Base-by-base conservation (phyloP, 1,140 invertebrate species). In the Drosophila tristis region DNA sequence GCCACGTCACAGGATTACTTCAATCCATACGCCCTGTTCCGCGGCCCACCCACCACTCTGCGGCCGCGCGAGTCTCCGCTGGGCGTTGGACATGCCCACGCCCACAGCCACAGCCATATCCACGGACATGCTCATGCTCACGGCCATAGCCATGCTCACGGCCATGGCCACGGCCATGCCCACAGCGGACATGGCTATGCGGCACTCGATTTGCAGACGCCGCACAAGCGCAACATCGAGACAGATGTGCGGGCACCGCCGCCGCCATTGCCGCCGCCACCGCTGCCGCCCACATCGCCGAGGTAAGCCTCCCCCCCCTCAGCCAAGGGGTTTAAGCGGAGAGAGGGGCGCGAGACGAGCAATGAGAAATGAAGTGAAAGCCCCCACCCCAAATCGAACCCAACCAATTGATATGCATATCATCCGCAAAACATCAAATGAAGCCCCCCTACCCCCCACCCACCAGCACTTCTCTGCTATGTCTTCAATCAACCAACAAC, bases 1-100 rank as follows among this genome's bases (percentile, higher is more conserved):
- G 80, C 91, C 50, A 86, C 91, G 25, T 91, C 91, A 74, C 90
- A 91, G 64, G 89, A 91, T 78, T 91, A 91, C 64, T 91, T 91
- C 59, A 90, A 91, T 78, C 91, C 91, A 23, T 91, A 91, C 65
- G 90, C 90, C 31, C 76, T 91, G 3, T 91, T 91, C 39, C 91
- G 91, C 44, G 90, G 90, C 20, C 90, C 91, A 35, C 85, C 91
- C 42, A 80, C 89, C 25, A 79, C 85, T 57, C 42, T 91, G 81
- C 71, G 90, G 43, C 91, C 91, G 4, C 87, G 82, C 0, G 86
- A 86, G 23, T 91, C 90, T 6, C 90, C 91, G 13, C 35, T 91
- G 55, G 78, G 90, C 71, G 76, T 77, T 15, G 78, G 65, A n/a
- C 89, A 81, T 39, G 78, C 75, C 9, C 74, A 70, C 35, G 31